A percentile compares a stretch with the other conserved stretches of the same genome.
Conservation (phyloP, 2,113 vertebrate species). For the Osmerus eperlanus region DNA sequence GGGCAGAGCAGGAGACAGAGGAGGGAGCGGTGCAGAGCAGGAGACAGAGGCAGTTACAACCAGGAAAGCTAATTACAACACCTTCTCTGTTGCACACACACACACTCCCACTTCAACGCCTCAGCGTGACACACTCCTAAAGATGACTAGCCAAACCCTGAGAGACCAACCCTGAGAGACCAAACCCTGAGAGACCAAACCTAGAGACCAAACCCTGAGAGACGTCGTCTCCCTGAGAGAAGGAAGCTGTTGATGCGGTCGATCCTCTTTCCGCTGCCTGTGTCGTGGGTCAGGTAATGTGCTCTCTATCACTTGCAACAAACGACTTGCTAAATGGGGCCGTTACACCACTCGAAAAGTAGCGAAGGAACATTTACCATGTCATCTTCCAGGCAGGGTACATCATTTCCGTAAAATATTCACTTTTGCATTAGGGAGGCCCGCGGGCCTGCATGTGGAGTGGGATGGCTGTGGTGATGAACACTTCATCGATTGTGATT, state of each 20-base stretch:
- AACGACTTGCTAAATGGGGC: constrained; percentile 8
- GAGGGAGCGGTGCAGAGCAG: too few species aligned
- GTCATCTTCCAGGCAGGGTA: constrained; percentile 3
- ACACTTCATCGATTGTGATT: constrained; percentile 49
- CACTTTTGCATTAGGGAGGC: constrained; percentile 13
- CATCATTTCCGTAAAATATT: constrained; percentile 27
- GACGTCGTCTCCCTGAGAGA: too few species aligned
- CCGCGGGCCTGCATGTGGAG: constrained; percentile 19
- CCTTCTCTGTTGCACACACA: constrained; percentile 38
- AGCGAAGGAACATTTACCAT: constrained; percentile 8
- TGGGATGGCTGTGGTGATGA: constrained; percentile 39
- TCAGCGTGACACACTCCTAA: constrained; percentile 21
- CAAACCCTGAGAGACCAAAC: too few species aligned
- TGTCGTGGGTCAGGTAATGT: constrained; percentile 28
- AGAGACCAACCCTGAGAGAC: too few species aligned
- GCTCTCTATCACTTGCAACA: constrained; percentile 11
- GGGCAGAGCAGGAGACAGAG: too few species aligned
- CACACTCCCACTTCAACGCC: too few species aligned
- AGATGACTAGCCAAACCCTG: too few species aligned
- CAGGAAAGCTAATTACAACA: constrained; percentile 54
- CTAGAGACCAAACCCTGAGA: too few species aligned
- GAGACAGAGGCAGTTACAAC: constrained; percentile 30
- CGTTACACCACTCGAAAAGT: constrained; percentile 10
- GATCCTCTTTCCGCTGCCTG: constrained; percentile 4
- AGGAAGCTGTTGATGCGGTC: constrained; percentile 17